These are phyloP conservation scores for Stichodactyla mertensii DNA, from an alignment of 64 coral and sea anemone species.

Conservation along the genomic window DNA sequence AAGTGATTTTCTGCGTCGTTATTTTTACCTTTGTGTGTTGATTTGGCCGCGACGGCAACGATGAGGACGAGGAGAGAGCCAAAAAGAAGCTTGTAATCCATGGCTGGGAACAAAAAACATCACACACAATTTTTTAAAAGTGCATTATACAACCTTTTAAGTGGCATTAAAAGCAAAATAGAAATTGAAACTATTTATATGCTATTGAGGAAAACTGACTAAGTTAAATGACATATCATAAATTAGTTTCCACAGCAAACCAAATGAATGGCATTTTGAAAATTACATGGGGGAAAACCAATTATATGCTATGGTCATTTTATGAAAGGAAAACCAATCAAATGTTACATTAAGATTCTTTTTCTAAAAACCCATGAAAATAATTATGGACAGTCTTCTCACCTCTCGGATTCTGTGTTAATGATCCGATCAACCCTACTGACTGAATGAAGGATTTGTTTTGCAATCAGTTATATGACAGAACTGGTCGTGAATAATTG, in stretches of 20 bases:
- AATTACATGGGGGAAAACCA: background rate
- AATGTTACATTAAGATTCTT: background rate
- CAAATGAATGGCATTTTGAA: background rate
- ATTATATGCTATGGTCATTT: background rate
- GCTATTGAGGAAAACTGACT: background rate
- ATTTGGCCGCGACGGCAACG: constrained; percentile 63
- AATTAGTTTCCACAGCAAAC: background rate
- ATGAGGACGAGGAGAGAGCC: constrained; percentile 74
- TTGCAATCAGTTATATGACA: constrained; percentile 52
- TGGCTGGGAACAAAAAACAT: constrained; percentile 51
- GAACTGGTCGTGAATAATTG: constrained; percentile 27
- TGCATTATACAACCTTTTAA: background rate
- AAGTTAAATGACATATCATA: background rate
- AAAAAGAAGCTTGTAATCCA: constrained; percentile 80
- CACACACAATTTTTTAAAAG: background rate
- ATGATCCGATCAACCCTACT: constrained; percentile 22
- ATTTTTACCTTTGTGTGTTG: constrained; percentile 73
- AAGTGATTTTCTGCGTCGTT: background rate
- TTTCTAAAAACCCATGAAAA: background rate
- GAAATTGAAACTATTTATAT: background rate
- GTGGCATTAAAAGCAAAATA: background rate
- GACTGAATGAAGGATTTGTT: constrained; percentile 39
- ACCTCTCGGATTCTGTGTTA: constrained; percentile 32
- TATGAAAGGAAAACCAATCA: background rate
- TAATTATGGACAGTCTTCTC: background rate